These are phyloP conservation scores for Ostrea edulis DNA, from an alignment of 1,140 invertebrate species.

Conservation along the genomic window DNA sequence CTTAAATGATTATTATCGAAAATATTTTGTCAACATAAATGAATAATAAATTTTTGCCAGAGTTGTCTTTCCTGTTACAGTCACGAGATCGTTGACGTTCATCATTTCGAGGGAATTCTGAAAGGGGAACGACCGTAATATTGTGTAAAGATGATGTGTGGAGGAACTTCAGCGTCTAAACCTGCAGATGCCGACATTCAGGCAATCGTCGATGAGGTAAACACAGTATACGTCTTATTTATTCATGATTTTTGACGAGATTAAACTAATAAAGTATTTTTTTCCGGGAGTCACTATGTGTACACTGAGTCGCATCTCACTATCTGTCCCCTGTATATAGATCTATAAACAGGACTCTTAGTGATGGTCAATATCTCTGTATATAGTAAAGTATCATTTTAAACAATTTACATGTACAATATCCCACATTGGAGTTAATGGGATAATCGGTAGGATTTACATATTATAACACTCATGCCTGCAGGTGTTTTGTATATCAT, in stretches of 20 bases:
- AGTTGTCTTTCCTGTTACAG: neutral
- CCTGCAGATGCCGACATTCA: conserved; percentile 33
- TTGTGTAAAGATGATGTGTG: conserved; percentile 26
- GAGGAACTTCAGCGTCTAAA: conserved; percentile 10
- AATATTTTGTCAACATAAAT: too few relatives aligned
- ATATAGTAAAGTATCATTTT: too few relatives aligned
- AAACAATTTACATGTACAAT: too few relatives aligned
- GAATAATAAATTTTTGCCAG: neutral
- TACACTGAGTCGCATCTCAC: too few relatives aligned
- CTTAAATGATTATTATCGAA: too few relatives aligned
- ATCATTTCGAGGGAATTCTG: conserved; percentile 21
- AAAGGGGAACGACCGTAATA: neutral
- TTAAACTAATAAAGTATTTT: neutral
- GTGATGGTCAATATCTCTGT: too few relatives aligned
- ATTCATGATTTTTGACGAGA: too few relatives aligned
- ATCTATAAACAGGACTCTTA: too few relatives aligned
- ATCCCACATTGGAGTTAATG: too few relatives aligned
- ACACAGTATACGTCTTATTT: neutral
- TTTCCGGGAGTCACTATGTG: neutral
- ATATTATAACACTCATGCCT: too few relatives aligned
- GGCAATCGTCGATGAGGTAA: conserved; percentile 20
- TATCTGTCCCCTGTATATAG: too few relatives aligned
- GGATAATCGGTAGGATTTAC: too few relatives aligned
- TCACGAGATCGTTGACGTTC: neutral
- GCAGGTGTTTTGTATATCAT: conserved; percentile 6